Evolutionary conservation across 2,113 vertebrate genomes (phyloP).

Genomic region (Oostethus manadensis): DNA sequence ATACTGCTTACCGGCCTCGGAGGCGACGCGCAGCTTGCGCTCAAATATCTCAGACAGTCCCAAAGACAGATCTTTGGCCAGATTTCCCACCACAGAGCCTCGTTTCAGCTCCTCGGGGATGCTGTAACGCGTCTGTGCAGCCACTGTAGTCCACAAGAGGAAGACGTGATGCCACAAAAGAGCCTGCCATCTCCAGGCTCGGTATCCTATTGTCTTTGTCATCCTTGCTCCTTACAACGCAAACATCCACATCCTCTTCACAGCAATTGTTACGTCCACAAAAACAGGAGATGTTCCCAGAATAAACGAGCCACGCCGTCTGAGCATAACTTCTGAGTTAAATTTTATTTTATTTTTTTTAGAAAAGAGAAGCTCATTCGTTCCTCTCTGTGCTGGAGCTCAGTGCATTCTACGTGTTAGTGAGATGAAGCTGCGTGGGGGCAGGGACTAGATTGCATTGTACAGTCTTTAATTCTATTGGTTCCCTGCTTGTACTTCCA

Average conservation of each 20-base stretch:
- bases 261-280: too few relatives aligned
- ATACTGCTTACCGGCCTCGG: conserved; percentile 68
- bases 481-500: conserved; percentile 33
- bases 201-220: conserved; percentile 37
- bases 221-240: too few relatives aligned
- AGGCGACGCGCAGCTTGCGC: conserved; percentile 71
- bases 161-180: conserved; percentile 66
- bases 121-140: conserved; percentile 70
- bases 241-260: too few relatives aligned
- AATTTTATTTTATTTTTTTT: too few relatives aligned
- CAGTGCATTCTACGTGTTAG: conserved; percentile 8
- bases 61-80: conserved; percentile 78
- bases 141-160: conserved; percentile 72
- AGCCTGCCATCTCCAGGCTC: conserved; percentile 62
- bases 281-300: too few relatives aligned
- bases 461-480: conserved; percentile 57
- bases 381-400: conserved; percentile 23
- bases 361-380: conserved; percentile 13
- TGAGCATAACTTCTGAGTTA: too few relatives aligned
- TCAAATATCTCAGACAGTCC: conserved; percentile 67
- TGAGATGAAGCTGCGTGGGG: conserved; percentile 45
- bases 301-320: too few relatives aligned
- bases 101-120: conserved; percentile 75
- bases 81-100: conserved; percentile 76
- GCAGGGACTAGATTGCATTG: conserved; percentile 63